Evolutionary conservation across 2,888 invertebrate genomes (phyloP).

Genomic region (Calameuta pallipes): DNA sequence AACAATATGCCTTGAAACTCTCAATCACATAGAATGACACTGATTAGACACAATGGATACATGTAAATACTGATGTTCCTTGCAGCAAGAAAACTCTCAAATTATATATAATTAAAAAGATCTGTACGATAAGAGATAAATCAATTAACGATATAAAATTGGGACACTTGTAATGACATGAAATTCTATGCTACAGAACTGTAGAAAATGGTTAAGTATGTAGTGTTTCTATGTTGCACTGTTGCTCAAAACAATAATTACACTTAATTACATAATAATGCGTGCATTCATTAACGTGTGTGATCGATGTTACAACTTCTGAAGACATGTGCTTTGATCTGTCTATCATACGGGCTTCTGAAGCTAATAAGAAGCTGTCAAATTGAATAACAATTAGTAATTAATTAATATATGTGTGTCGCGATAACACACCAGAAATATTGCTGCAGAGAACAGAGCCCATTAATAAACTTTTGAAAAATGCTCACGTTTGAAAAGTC

Average conservation of each 20-base stretch:
- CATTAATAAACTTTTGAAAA: conserved; percentile 14
- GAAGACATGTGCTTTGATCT: neutral
- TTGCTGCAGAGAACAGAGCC: conserved; percentile 11
- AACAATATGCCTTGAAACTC: neutral
- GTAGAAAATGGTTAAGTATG: neutral
- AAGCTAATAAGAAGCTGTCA: neutral
- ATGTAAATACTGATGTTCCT: neutral
- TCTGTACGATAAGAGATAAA: neutral
- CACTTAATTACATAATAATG: neutral
- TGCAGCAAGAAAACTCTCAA: neutral
- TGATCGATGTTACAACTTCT: neutral
- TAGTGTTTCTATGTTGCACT: neutral
- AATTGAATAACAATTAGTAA: neutral
- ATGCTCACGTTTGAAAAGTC: conserved; percentile 45
- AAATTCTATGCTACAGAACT: neutral
- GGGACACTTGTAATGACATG: no score
- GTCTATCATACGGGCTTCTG: neutral
- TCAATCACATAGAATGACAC: neutral
- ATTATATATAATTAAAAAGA: neutral
- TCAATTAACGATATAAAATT: neutral
- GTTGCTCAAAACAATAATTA: neutral
- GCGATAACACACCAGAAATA: neutral
- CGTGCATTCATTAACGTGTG: neutral
- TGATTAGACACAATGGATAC: neutral
- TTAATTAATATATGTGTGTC: neutral